Conservation (phyloP, 2,888 invertebrate species). For the Empis stercorea region DNA sequence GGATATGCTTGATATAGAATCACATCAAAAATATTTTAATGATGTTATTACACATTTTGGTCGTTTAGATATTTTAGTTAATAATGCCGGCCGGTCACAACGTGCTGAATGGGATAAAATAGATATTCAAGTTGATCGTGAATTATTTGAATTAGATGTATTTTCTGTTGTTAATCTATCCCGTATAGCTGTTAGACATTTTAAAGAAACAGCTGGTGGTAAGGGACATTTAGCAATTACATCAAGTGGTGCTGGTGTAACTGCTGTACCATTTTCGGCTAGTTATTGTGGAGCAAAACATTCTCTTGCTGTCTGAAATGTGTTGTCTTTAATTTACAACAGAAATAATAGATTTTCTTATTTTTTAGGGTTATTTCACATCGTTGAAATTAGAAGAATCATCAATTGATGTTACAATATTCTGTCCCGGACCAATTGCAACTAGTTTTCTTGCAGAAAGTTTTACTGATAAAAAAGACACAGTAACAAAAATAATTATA, state of each 20-base stretch:
- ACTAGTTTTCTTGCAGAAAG: conserved; percentile 54
- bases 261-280: conserved; percentile 51
- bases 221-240: conserved; percentile 60
- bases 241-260: conserved; percentile 60
- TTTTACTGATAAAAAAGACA: conserved; percentile 50
- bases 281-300: conserved; percentile 64
- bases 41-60: conserved; percentile 54
- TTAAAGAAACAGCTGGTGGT: conserved; percentile 27
- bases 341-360: not conserved
- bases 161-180: conserved; percentile 58
- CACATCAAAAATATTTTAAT: conserved; percentile 48
- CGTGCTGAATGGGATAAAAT: conserved; percentile 59
- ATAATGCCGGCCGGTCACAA: conserved; percentile 72
- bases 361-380: conserved; percentile 56
- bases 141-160: conserved; percentile 66
- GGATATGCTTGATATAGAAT: conserved; percentile 47
- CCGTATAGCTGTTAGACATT: conserved; percentile 54
- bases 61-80: conserved; percentile 60
- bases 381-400: conserved; percentile 43
- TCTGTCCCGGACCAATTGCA: conserved; percentile 67
- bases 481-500: conserved; percentile 19
- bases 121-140: conserved; percentile 53
- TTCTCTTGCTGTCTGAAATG: conserved; percentile 54
- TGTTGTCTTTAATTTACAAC: not conserved
- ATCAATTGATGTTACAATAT: conserved; percentile 48